Conservation (phyloP, 2,797 vertebrate species). For the Myripristis murdjan region DNA sequence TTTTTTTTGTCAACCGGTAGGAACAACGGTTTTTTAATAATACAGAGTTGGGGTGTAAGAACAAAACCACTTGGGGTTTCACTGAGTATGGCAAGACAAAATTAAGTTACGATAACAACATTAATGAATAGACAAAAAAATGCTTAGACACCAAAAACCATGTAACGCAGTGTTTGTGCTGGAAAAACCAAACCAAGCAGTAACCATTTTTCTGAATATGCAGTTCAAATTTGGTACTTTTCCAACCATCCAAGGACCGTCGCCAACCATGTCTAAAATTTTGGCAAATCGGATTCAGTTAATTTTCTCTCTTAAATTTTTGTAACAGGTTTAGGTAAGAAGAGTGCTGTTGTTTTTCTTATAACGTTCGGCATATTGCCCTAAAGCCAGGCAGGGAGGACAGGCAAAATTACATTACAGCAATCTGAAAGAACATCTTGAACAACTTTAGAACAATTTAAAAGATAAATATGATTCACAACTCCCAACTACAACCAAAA, state of each 20-base stretch:
- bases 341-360: no score
- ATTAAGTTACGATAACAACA: background rate
- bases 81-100: background rate
- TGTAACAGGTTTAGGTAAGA: background rate
- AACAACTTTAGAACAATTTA: no score
- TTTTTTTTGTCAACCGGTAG: conserved; percentile 30
- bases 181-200: background rate
- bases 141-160: background rate
- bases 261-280: background rate
- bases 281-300: background rate
- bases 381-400: no score
- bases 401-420: no score
- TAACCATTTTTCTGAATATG: background rate
- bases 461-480: background rate
- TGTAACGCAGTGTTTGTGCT: no score
- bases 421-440: no score
- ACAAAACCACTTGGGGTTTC: background rate
- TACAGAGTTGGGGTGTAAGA: conserved; percentile 12
- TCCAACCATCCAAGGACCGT: background rate
- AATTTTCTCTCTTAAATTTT: background rate
- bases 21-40: conserved; percentile 48
- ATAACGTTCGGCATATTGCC: no score
- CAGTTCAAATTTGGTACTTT: background rate
- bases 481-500: background rate
- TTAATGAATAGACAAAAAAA: background rate